Conservation (phyloP, 1,140 invertebrate species). For the Diuraphis noxia region DNA sequence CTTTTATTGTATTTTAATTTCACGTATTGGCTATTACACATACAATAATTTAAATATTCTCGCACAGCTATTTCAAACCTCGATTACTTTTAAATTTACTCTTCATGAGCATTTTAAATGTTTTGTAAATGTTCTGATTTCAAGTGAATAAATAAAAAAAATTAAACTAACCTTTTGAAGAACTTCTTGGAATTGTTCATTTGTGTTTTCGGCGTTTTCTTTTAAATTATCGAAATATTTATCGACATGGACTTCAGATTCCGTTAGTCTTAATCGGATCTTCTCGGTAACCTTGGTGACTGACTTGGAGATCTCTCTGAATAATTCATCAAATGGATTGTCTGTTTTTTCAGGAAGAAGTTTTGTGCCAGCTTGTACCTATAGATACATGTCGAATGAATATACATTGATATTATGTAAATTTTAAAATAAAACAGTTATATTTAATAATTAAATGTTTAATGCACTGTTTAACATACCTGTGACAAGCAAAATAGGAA, state of each 20-base stretch:
- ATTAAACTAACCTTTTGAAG: conserved; percentile 10
- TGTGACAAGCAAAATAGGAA: conserved; percentile 25
- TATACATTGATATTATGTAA: neutral
- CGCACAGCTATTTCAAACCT: neutral
- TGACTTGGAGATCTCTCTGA: neutral
- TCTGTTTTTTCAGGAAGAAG: neutral
- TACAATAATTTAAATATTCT: neutral
- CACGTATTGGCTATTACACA: neutral
- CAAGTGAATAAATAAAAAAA: neutral
- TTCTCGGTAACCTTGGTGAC: neutral
- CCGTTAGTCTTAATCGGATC: neutral
- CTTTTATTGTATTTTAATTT: neutral
- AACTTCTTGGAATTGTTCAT: neutral
- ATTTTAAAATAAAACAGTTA: neutral
- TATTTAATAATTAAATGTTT: neutral
- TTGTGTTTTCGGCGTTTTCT: neutral
- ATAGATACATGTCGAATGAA: neutral
- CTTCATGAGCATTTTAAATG: neutral
- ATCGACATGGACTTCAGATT: conserved; percentile 7
- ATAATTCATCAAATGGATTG: conserved; percentile 21
- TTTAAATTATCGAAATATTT: conserved; percentile 28
- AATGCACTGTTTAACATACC: neutral
- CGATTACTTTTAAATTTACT: neutral
- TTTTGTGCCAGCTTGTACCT: conserved; percentile 9
- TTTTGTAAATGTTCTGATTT: neutral